Evolutionary conservation across 2,797 vertebrate genomes (phyloP), one percentile per base, ranked within the genome.

Genomic region (Microctenopoma steveboyesi): DNA sequence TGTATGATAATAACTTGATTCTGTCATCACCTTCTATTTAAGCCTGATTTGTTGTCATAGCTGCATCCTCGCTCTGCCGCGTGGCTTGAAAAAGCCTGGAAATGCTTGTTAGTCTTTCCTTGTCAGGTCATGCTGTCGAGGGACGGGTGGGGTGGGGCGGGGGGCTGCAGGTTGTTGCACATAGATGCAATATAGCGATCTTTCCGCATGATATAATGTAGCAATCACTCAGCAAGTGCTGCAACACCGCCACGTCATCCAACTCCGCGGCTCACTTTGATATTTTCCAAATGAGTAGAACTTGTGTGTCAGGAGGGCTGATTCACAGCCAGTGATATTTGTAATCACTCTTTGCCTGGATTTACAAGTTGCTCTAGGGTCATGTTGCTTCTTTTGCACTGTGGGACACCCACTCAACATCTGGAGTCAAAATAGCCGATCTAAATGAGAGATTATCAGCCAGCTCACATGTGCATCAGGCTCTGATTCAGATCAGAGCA

Each of bases 401-500:
- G 64, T 64, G 53, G 79, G 85, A 80, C 71, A 63, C 69, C 58
- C 46, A 52, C 58, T 15, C 76, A 77, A 88, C 87, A 88, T 91
- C 88, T 90, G 89, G 83, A 82, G 79, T 49, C 4, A 74, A 73
- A 77, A 78, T 58, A 22, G 5, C 12, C 5, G 52, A 15, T 54
- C 72, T 47, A 68, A 69, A 76, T 37, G 53, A 75, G 71, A 63
- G 71, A 47, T 76, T 56, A 52, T 68, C 22, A 9, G 50, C 51
- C 46, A 12, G 77, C 85, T 84, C 78, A 85, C 73, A 75, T 86
- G 71, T 46, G 64, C 39, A 82, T 78, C 55, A 37, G 64, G 74
- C 74, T 1, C 11, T 56, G 69, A 78, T 79, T 81, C 71, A 87
- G 91, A 92, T 92, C 90, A 92, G 90, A 90, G 85, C 55, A 5